These are phyloP conservation scores for Drosophila littoralis DNA, from an alignment of 1,140 invertebrate species.

Conservation along the genomic window DNA sequence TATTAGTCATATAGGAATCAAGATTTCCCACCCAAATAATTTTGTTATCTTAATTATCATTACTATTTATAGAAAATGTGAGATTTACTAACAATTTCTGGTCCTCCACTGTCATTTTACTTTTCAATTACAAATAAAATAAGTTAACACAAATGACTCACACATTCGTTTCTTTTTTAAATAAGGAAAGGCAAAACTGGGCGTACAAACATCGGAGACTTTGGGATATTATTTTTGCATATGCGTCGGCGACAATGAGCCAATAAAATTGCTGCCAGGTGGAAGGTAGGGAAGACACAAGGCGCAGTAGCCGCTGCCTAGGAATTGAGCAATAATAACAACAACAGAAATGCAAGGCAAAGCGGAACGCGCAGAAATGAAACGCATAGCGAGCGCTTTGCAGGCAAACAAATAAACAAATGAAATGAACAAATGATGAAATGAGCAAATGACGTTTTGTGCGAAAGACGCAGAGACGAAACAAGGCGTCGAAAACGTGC, in stretches of 20 bases:
- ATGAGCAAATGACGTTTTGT: slow-evolving; percentile 5
- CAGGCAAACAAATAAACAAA: slow-evolving; percentile 61
- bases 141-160: not conserved
- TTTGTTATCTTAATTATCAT: too few relatives aligned
- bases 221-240: slow-evolving; percentile 20
- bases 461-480: slow-evolving; percentile 5
- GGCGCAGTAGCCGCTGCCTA: not conserved
- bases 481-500: slow-evolving; percentile 63
- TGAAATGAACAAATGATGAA: slow-evolving; percentile 33
- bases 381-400: slow-evolving; percentile 40
- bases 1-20: too few relatives aligned
- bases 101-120: not conserved
- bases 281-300: not conserved
- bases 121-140: too few relatives aligned
- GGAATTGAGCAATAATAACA: slow-evolving; percentile 43
- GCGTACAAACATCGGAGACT: not conserved
- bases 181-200: not conserved
- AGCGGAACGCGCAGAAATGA: slow-evolving; percentile 49
- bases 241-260: slow-evolving; percentile 3
- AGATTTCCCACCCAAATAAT: too few relatives aligned
- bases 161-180: not conserved
- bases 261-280: slow-evolving; percentile 53
- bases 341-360: slow-evolving; percentile 14
- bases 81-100: too few relatives aligned
- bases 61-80: too few relatives aligned